A percentile compares a stretch with the other conserved stretches of the same genome.
phyloP scores from a whole-genome alignment of 1,140 invertebrate species.

The Lerema accius region DNA sequence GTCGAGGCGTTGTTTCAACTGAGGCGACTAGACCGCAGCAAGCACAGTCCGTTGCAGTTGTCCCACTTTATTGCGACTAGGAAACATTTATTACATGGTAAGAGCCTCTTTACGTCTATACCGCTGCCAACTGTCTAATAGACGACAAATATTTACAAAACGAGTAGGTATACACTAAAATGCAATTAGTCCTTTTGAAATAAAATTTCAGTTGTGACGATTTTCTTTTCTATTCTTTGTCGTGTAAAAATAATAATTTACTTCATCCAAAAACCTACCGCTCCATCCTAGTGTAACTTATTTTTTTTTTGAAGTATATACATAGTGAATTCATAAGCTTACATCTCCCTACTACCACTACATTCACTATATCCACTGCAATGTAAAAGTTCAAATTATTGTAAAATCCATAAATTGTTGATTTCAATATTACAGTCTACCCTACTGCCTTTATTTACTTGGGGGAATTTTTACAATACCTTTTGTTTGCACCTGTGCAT shows the following conservation, averaged over 20 bases:
- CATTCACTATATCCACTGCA: too few species aligned
- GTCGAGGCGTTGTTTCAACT: conserved; percentile 62
- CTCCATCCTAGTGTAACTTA: too few species aligned
- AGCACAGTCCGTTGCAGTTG: conserved; percentile 51
- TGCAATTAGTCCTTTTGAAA: too few species aligned
- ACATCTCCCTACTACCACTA: too few species aligned
- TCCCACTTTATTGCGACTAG: conserved; percentile 67
- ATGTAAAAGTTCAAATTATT: conserved; percentile 46
- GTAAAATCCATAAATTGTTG: conserved; percentile 77
- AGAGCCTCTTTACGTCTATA: conserved; percentile 72
- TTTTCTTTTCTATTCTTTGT: too few species aligned
- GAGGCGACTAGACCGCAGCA: conserved; percentile 58
- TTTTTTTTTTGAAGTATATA: too few species aligned
- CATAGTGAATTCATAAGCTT: too few species aligned
- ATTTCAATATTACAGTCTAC: conserved; percentile 52
- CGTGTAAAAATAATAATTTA: too few species aligned
- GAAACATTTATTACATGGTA: conserved; percentile 78
- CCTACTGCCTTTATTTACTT: too few species aligned
- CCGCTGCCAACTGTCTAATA: conserved; percentile 66
- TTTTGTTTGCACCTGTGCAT: conserved; percentile 72
- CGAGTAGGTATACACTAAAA: background rate
- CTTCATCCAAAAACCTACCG: too few species aligned
- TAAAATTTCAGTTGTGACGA: too few species aligned
- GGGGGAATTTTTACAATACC: conserved; percentile 57
- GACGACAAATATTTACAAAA: conserved; percentile 49